These are phyloP conservation scores for Solenopsis fugax DNA, from an alignment of 1,140 invertebrate species.

Conservation along the genomic window DNA sequence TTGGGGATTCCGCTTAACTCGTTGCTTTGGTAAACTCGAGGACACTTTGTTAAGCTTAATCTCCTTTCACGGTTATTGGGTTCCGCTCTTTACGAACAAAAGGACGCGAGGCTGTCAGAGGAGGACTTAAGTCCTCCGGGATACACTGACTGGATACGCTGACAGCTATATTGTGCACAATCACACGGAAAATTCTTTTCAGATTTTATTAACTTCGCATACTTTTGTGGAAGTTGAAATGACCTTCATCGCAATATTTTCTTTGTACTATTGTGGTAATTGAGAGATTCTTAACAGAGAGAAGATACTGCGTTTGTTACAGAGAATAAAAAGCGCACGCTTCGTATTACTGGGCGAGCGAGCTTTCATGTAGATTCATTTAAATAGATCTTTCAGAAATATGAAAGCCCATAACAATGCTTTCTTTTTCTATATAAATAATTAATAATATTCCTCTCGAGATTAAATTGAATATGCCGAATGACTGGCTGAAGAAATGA, in stretches of 20 bases:
- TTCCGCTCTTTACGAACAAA: constrained; percentile 62
- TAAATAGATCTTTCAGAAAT: constrained; percentile 7
- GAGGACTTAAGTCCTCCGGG: constrained; percentile 35
- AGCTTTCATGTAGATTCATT: constrained; percentile 10
- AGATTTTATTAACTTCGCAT: constrained; percentile 29
- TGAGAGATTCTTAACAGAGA: background rate
- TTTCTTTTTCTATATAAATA: constrained; percentile 24
- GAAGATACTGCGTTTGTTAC: background rate
- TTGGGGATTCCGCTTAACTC: constrained; percentile 53
- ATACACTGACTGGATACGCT: constrained; percentile 4
- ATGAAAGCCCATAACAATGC: background rate
- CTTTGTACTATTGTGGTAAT: background rate
- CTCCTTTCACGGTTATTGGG: constrained; percentile 68
- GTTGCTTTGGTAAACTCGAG: constrained; percentile 57
- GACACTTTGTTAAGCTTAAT: constrained; percentile 41
- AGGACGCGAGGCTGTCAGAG: constrained; percentile 28
- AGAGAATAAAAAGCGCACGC: background rate
- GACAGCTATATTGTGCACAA: background rate
- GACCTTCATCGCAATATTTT: background rate
- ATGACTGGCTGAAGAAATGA: background rate
- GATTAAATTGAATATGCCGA: background rate
- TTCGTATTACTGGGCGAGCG: background rate
- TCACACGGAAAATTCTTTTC: background rate
- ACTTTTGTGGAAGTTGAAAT: constrained; percentile 4
- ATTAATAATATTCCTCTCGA: background rate